Evolutionary conservation across 2,797 vertebrate species (phyloP), one percentile per base, ranked within the genome.

Genomic region (Karalla daura): DNA sequence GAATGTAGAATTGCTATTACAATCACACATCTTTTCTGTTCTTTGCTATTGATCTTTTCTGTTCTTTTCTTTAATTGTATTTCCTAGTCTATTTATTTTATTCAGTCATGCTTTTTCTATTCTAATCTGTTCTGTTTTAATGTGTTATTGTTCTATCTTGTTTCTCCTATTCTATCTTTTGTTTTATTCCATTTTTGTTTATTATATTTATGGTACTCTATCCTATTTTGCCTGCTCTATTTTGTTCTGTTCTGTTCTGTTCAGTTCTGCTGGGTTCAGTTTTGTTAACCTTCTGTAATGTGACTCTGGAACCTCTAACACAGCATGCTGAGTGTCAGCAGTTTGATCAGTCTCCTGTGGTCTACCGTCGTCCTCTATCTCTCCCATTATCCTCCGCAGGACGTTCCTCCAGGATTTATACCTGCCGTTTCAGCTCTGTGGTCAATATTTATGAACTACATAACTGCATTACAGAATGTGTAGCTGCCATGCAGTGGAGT

Each of bases 401-500:
- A 78, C 67, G 69, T 64, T 73, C 52, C 81, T 86, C 17, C 24
- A 82, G 67, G 83, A 90, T 91, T 91, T 91, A 89, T 86, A 81
- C 68, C 83, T 81, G 76, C 77, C 77, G 64, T 81, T 85, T 73
- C 70, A 77, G 74, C 85, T 51, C 50, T 49, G 46, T 35, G 61
- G 72, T 92, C 89, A 73, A 92, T 93, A 91, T 92, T 91, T 89
- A 92, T 92, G 85, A 88, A 90, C 80, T 84, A 74, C 82, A 78
- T 86, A 75, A 83, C 85, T 82, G 80, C 84, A 81, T 78, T 84
- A 84, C 62, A 70, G 83, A 83, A 74, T 65, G 63, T 84, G 85
- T 74, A 78, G 76, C 74, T 89, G 80, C 70, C 1, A 36, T 61
- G 76, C 51, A 54, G 63, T 62, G 32, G 62, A 84, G 62, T 72